Conservation (phyloP, 1,140 invertebrate genomes). For the Pygmarrhopalites habei region DNA sequence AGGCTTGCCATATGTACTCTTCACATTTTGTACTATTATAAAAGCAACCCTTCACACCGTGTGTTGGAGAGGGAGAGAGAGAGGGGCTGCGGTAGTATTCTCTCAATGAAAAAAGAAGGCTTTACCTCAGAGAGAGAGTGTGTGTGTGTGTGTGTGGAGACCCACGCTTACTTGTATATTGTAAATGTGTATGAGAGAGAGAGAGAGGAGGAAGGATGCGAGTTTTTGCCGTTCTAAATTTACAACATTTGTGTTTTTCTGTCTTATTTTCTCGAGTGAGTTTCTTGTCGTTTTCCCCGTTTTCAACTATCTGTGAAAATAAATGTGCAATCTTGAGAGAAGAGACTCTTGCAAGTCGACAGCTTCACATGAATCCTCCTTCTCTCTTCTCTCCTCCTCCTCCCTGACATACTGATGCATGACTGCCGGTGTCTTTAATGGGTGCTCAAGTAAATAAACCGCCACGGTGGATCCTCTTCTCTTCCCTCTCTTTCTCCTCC, state of each 20-base stretch:
- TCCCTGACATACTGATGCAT: slow-evolving; percentile 16
- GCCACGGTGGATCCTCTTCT: not conserved
- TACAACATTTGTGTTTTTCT: slow-evolving; percentile 13
- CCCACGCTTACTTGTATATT: too few species aligned
- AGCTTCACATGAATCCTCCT: slow-evolving; percentile 10
- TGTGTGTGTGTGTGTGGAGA: too few species aligned
- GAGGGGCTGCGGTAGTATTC: too few species aligned
- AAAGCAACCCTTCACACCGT: not conserved
- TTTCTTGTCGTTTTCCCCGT: not conserved
- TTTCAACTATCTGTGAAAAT: slow-evolving; percentile 17
- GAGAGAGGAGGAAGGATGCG: too few species aligned
- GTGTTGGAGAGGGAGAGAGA: not conserved
- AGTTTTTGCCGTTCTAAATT: slow-evolving; percentile 15
- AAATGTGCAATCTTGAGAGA: slow-evolving; percentile 8
- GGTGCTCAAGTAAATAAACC: slow-evolving; percentile 14
- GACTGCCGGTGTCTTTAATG: slow-evolving; percentile 15
- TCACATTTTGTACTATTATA: not conserved
- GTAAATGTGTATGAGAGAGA: too few species aligned
- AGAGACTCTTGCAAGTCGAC: not conserved
- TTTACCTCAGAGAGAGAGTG: too few species aligned
- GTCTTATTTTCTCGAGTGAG: slow-evolving; percentile 6
- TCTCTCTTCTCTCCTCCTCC: too few species aligned
- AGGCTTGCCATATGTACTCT: not conserved
- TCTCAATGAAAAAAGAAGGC: too few species aligned
- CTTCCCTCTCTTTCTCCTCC: not conserved